Conservation (phyloP, 2,888 invertebrate genomes). For the Urechis unicinctus region DNA sequence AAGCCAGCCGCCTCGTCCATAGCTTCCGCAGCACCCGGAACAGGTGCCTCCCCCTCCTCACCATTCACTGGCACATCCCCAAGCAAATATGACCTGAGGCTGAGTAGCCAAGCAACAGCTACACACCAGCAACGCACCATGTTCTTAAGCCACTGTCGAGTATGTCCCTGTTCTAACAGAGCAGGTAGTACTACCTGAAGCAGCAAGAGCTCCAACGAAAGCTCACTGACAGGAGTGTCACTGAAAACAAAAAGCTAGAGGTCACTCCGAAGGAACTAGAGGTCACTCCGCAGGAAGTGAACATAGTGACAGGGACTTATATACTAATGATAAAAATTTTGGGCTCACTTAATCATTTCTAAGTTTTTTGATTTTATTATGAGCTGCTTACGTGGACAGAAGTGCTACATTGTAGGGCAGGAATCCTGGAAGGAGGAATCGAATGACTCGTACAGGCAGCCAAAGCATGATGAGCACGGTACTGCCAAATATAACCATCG, state of each 20-base stretch:
- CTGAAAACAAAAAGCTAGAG: slow-evolving; percentile 54
- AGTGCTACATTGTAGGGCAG: slow-evolving; percentile 88
- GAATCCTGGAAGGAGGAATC: slow-evolving; percentile 68
- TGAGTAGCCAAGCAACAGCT: slow-evolving; percentile 67
- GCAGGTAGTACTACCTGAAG: slow-evolving; percentile 90
- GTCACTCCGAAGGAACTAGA: background rate
- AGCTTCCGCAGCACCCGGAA: background rate
- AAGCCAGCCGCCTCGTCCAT: slow-evolving; percentile 4
- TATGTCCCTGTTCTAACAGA: slow-evolving; percentile 94
- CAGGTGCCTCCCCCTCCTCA: background rate
- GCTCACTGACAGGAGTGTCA: slow-evolving; percentile 73
- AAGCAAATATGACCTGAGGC: slow-evolving; percentile 82
- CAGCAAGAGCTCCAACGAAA: slow-evolving; percentile 80
- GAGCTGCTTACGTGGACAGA: slow-evolving; percentile 46
- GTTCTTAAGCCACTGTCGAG: slow-evolving; percentile 85
- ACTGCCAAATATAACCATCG: slow-evolving; percentile 82
- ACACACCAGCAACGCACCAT: slow-evolving; percentile 60
- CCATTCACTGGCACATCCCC: slow-evolving; percentile 58
- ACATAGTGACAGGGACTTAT: too few relatives aligned
- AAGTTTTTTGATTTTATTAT: background rate
- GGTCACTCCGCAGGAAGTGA: too few relatives aligned
- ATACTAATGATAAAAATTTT: too few relatives aligned
- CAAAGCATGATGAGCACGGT: slow-evolving; percentile 93
- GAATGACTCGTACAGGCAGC: slow-evolving; percentile 83
- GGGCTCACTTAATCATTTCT: too few relatives aligned